A percentile compares a stretch with the other conserved stretches of the same genome.
These are phyloP conservation scores for Ophraella communa DNA, from an alignment of 2,888 invertebrate species.

Conservation along the genomic window DNA sequence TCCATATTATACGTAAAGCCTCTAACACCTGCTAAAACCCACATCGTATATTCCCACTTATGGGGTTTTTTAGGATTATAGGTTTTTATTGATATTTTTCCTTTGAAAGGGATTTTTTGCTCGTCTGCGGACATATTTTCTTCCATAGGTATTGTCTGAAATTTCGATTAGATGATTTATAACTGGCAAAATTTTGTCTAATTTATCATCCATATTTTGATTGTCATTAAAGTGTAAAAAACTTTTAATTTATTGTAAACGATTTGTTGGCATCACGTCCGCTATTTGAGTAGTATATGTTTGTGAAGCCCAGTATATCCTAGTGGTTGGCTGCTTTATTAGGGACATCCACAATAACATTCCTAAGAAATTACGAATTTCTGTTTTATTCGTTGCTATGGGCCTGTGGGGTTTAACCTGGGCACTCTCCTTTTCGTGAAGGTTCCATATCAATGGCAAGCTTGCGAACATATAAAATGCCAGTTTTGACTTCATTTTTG, in stretches of 20 bases:
- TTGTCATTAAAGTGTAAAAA: background rate
- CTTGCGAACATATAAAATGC: too few species aligned
- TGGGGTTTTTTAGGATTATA: constrained; percentile 12
- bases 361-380: background rate
- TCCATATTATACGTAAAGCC: constrained; percentile 10
- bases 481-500: too few species aligned
- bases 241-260: background rate
- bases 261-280: background rate
- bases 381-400: background rate
- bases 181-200: background rate
- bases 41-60: constrained; percentile 16
- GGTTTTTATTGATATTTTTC: too few species aligned
- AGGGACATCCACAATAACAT: constrained; percentile 4
- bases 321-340: background rate
- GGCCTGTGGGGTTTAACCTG: background rate
- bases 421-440: too few species aligned
- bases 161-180: background rate
- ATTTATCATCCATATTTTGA: background rate
- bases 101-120: constrained; percentile 5
- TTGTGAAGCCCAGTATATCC: background rate
- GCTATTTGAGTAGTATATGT: background rate
- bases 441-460: too few species aligned
- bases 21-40: constrained; percentile 10
- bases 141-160: background rate
- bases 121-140: background rate